These are phyloP conservation scores for Agrochola lota DNA, from an alignment of 2,888 invertebrate species.

Conservation along the genomic window DNA sequence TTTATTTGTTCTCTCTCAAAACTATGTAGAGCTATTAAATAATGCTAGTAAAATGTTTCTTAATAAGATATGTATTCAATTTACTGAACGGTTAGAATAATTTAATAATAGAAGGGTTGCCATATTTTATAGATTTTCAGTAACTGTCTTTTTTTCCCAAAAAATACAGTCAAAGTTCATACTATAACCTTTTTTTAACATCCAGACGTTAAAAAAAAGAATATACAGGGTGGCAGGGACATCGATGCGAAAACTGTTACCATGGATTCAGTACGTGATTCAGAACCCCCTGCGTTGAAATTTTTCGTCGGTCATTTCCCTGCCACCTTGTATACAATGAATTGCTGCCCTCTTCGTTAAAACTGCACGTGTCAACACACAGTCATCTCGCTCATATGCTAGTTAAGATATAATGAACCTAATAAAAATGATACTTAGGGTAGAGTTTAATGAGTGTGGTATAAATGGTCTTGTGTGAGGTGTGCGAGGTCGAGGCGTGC, in stretches of 20 bases:
- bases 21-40: not conserved
- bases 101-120: too few species aligned
- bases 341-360: not conserved
- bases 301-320: too few species aligned
- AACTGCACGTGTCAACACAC: conserved; percentile 24
- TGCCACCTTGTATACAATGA: not conserved
- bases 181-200: too few species aligned
- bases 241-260: too few species aligned
- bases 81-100: not conserved
- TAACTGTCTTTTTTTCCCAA: not conserved
- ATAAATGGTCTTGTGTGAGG: conserved; percentile 75
- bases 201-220: too few species aligned
- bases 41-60: not conserved
- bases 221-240: too few species aligned
- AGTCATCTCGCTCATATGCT: conserved; percentile 25
- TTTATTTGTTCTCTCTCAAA: not conserved
- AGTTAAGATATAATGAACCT: conserved; percentile 34
- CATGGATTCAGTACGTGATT: too few species aligned
- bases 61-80: not conserved
- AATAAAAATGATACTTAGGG: conserved; percentile 45
- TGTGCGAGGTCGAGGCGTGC: conserved; percentile 73
- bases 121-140: not conserved
- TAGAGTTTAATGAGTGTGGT: conserved; percentile 44
- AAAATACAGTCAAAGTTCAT: not conserved
- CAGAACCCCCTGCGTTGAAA: too few species aligned